Percentiles rank a stretch among this genome's conserved stretches.
Evolutionary conservation across 2,888 invertebrate species (phyloP).

Genomic region (Stenodema calcarata): DNA sequence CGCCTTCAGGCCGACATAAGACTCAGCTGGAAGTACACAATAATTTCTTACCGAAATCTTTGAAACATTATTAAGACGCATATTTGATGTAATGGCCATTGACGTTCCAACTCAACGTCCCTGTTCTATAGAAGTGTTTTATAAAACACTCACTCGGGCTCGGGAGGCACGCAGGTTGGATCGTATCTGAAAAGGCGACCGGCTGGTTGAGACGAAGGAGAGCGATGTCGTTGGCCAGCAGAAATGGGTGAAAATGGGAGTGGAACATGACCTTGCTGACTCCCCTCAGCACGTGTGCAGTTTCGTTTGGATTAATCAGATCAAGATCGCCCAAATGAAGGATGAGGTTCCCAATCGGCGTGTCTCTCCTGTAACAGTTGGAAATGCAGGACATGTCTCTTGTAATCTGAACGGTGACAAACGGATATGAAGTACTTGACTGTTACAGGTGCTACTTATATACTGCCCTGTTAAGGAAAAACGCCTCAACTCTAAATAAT

Average conservation of each 20-base stretch:
- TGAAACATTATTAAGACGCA: too few relatives aligned
- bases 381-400: too few relatives aligned
- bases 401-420: too few relatives aligned
- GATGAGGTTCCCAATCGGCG: slow-evolving; percentile 58
- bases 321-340: slow-evolving; percentile 60
- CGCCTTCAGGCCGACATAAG: slow-evolving; percentile 59
- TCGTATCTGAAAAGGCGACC: slow-evolving; percentile 59
- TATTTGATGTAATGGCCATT: too few relatives aligned
- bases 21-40: slow-evolving; percentile 57
- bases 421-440: too few relatives aligned
- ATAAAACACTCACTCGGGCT: slow-evolving; percentile 57
- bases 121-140: too few relatives aligned
- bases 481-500: too few relatives aligned
- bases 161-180: slow-evolving; percentile 62
- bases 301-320: slow-evolving; percentile 59
- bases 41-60: too few relatives aligned
- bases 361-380: slow-evolving; percentile 57
- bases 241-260: slow-evolving; percentile 61
- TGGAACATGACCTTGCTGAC: slow-evolving; percentile 60
- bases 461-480: too few relatives aligned
- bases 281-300: slow-evolving; percentile 58
- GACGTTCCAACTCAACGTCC: too few relatives aligned
- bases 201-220: slow-evolving; percentile 60
- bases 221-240: slow-evolving; percentile 62
- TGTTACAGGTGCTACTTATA: too few relatives aligned